phyloP scores from a whole-genome alignment of 2,888 invertebrate genomes.

The Disparrhopalites patrizii region DNA sequence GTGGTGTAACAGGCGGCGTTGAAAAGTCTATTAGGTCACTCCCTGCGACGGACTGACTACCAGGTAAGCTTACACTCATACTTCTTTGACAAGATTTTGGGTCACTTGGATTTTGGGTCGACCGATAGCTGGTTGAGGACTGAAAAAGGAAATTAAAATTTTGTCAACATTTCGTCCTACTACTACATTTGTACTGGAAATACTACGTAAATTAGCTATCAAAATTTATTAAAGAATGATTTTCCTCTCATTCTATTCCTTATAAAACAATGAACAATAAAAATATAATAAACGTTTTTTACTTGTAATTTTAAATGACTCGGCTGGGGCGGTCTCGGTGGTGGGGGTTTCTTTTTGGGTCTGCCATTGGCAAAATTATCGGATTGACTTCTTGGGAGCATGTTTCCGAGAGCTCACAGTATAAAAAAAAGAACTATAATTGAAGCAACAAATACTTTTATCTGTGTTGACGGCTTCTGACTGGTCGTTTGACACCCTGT shows the following conservation, averaged over 20 bases:
- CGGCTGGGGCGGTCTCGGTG: constrained; percentile 45
- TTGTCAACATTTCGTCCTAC: too few relatives aligned
- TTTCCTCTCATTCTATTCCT: too few relatives aligned
- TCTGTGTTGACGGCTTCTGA: too few relatives aligned
- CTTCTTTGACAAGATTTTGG: constrained; percentile 5
- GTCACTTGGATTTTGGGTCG: constrained; percentile 26
- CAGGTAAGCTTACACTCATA: constrained; percentile 10
- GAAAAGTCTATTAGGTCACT: constrained; percentile 42
- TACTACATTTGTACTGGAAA: too few relatives aligned
- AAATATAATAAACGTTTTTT: background rate
- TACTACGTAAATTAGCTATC: too few relatives aligned
- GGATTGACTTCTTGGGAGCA: constrained; percentile 35
- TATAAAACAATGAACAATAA: background rate
- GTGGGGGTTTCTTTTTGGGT: constrained; percentile 41
- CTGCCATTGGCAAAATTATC: constrained; percentile 18
- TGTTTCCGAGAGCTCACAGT: too few relatives aligned
- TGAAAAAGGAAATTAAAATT: constrained; percentile 12
- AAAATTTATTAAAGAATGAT: too few relatives aligned
- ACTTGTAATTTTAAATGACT: constrained; percentile 18
- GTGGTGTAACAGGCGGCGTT: constrained; percentile 28
- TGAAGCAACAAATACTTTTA: too few relatives aligned
- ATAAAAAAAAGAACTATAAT: too few relatives aligned
- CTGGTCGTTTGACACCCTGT: too few relatives aligned
- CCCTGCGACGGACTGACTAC: background rate
- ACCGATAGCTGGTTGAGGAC: constrained; percentile 45